Evolutionary conservation across 2,888 invertebrate species (phyloP).

Genomic region (Anthrax anthrax): DNA sequence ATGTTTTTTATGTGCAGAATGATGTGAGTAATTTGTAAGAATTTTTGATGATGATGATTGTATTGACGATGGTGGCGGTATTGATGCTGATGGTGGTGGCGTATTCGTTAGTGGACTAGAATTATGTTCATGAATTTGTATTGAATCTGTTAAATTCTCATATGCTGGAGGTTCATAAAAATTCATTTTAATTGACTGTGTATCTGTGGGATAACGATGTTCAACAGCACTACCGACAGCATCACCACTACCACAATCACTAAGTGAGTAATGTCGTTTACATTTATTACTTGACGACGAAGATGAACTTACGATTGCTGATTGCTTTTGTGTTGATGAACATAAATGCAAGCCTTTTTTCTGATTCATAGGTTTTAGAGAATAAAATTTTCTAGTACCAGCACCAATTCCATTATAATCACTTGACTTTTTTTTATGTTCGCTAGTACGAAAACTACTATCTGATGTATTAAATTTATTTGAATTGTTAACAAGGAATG

Average conservation of each 20-base stretch:
- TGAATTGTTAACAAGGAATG: constrained; percentile 24
- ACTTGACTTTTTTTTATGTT: constrained; percentile 9
- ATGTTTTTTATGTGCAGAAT: constrained; percentile 5
- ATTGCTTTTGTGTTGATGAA: too few relatives aligned
- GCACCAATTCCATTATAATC: constrained; percentile 1
- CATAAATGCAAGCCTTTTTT: constrained; percentile 15
- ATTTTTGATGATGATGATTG: constrained; percentile 14
- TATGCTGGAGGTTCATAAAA: constrained; percentile 37
- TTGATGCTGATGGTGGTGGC: constrained; percentile 17
- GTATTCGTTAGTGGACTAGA: constrained; percentile 10
- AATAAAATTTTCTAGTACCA: constrained; percentile 22
- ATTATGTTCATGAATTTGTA: constrained; percentile 43
- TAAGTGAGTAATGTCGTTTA: constrained; percentile 33
- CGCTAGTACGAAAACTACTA: constrained; percentile 6
- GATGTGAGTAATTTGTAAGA: constrained; percentile 3
- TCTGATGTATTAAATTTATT: constrained; percentile 20
- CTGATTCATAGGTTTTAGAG: constrained; percentile 21
- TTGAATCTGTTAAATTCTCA: constrained; percentile 51
- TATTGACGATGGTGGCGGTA: constrained; percentile 15
- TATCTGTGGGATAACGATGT: constrained; percentile 7
- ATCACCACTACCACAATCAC: constrained; percentile 28
- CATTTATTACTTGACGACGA: constrained; percentile 19
- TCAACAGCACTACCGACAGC: constrained; percentile 16
- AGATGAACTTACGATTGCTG: constrained; percentile 12
- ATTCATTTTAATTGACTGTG: constrained; percentile 18